Evolutionary conservation across 2,797 vertebrate species (phyloP), one percentile per base, ranked within the genome.

Genomic region (Pelodytes ibericus): DNA sequence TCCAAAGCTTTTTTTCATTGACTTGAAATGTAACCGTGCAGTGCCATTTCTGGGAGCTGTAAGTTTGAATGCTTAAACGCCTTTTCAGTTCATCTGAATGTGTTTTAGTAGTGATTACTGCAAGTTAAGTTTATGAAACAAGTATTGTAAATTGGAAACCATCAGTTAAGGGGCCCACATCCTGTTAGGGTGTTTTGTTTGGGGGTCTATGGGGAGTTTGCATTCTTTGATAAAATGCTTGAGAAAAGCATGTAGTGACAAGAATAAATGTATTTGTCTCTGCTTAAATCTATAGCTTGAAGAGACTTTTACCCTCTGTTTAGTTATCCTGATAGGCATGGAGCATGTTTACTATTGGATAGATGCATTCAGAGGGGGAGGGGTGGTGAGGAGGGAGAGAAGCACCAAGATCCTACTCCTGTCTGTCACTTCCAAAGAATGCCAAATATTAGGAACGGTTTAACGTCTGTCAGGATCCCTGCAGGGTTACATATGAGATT

Each of bases 391-490:
- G 75, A 67, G 75, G 67, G 36, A 31, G n/a, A 49, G 62, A 26
- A 22, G 11, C 65, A 18, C 18, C n/a, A 49, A 22, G 39, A 71
- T 16, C 59, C 51, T 47, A 53, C 61, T 58, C 53, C 31, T 83
- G 84, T 80, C 80, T 88, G 87, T 90, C 86, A 86, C 81, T 89
- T 84, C 80, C 84, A 82, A 87, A 88, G 89, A 89, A 90, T 89
- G 87, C 82, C 80, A 87, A 88, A 80, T 81, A 82, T 88, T 86
- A 69, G 84, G 83, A 84, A 76, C 75, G 25, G 84, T 82, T 83
- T 74, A 84, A 79, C 49, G 26, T 84, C 84, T 87, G 31, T 31
- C 49, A 83, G 79, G 47, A 80, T 72, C 72, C 74, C 79, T 72
- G 30, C 61, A 63, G 64, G 65, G 72, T 80, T 67, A 31, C 59